These are phyloP conservation scores for Buphagus erythrorhynchus DNA, from an alignment of 2,797 vertebrate genomes.

Conservation along the genomic window DNA sequence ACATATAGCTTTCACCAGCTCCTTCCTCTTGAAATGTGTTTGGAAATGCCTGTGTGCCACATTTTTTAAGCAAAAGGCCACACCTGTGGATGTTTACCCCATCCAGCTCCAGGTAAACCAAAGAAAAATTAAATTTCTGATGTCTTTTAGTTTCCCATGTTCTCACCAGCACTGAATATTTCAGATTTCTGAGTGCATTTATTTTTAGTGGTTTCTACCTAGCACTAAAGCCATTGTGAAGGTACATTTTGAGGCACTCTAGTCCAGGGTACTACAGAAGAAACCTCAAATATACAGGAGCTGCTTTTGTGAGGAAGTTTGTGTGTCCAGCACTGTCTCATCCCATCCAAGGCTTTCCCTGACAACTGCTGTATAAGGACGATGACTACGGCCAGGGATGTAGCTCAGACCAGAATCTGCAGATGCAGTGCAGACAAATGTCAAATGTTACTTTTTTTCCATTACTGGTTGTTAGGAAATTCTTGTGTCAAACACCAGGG, in stretches of 20 bases:
- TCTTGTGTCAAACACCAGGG: neutral
- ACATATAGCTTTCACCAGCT: neutral
- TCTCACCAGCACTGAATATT: neutral
- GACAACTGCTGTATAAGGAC: neutral
- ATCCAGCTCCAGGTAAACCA: neutral
- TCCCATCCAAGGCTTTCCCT: neutral
- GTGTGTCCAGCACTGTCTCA: neutral
- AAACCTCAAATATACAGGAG: neutral
- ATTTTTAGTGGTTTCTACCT: neutral
- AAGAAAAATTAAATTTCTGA: neutral
- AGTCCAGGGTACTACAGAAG: neutral
- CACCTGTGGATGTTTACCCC: neutral
- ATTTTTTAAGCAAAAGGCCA: neutral
- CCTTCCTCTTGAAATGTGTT: neutral
- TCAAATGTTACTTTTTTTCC: constrained; percentile 26
- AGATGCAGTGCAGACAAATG: neutral
- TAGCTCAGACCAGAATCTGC: neutral
- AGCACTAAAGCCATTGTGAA: neutral
- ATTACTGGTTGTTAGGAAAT: constrained; percentile 16
- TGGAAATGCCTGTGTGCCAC: neutral
- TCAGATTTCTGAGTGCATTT: neutral
- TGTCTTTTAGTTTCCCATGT: neutral
- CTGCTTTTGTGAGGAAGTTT: neutral
- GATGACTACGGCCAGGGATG: neutral
- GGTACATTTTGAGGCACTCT: neutral